Percentiles rank a stretch among this genome's conserved stretches.
Conservation (phyloP, 2,113 vertebrate species). For the Porphyrio hochstetteri region DNA sequence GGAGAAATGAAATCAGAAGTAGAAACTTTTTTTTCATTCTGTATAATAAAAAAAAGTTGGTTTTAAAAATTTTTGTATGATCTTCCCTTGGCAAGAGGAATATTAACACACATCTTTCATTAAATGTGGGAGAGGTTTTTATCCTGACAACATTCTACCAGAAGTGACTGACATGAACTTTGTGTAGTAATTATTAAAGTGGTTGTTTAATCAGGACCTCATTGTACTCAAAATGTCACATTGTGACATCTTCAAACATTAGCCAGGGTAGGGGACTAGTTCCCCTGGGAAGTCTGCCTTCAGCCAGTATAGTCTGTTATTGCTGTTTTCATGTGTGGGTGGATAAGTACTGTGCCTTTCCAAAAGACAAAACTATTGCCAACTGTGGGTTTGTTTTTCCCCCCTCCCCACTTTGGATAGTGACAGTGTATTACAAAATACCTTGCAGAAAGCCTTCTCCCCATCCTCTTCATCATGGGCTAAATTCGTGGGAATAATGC, state of each 20-base stretch:
- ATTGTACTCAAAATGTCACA: slow-evolving; percentile 35
- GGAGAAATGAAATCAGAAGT: neutral
- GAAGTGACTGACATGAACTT: neutral
- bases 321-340: neutral
- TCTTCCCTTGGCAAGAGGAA: neutral
- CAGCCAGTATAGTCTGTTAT: neutral
- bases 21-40: neutral
- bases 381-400: neutral
- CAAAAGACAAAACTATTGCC: neutral
- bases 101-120: neutral
- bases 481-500: neutral
- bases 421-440: neutral
- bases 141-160: neutral
- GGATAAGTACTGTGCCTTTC: neutral
- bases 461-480: neutral
- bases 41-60: neutral
- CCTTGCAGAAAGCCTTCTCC: neutral
- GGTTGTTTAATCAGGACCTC: neutral
- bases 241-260: neutral
- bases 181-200: neutral
- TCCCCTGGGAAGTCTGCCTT: neutral
- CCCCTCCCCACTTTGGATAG: neutral
- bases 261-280: neutral
- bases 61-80: neutral
- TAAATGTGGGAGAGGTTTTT: neutral